A percentile compares a stretch with the other conserved stretches of the same genome.
phyloP scores from a whole-genome alignment of 2,888 invertebrate species.

The Frankliniella fusca region DNA sequence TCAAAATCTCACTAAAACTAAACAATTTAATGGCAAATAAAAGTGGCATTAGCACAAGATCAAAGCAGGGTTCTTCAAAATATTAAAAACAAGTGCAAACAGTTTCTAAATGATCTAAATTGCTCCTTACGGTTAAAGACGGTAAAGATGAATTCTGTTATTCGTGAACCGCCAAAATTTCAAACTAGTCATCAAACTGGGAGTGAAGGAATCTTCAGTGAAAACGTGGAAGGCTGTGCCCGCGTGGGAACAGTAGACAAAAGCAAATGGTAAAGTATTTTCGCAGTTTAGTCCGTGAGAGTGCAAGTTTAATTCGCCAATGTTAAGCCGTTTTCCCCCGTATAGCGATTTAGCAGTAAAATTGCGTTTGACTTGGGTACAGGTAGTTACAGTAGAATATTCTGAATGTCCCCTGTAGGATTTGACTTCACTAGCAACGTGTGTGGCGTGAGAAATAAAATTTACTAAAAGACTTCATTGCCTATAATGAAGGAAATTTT shows the following conservation, averaged over 20 bases:
- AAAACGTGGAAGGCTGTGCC: background rate
- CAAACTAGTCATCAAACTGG: background rate
- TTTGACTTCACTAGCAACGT: conserved; percentile 9
- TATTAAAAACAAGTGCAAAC: too few species aligned
- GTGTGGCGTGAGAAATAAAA: conserved; percentile 21
- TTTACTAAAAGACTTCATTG: background rate
- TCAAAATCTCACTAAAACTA: too few species aligned
- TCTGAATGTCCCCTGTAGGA: conserved; percentile 11
- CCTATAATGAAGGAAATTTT: conserved; percentile 49
- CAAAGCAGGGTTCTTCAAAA: too few species aligned
- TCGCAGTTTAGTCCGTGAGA: background rate
- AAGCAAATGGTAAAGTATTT: conserved; percentile 18
- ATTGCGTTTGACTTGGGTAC: background rate
- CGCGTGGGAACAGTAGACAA: background rate
- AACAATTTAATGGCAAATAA: too few species aligned
- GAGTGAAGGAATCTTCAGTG: background rate
- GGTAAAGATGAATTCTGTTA: too few species aligned
- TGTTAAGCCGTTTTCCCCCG: background rate
- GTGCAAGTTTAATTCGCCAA: background rate
- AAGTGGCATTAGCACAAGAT: too few species aligned
- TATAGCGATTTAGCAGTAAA: background rate
- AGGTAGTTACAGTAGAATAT: background rate
- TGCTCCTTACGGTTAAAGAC: too few species aligned
- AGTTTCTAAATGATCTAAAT: too few species aligned
- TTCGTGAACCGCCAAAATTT: background rate